Evolutionary conservation across 2,888 invertebrate species (phyloP), one percentile per base, ranked within the genome.

Genomic region (Rhodophaea formosa): DNA sequence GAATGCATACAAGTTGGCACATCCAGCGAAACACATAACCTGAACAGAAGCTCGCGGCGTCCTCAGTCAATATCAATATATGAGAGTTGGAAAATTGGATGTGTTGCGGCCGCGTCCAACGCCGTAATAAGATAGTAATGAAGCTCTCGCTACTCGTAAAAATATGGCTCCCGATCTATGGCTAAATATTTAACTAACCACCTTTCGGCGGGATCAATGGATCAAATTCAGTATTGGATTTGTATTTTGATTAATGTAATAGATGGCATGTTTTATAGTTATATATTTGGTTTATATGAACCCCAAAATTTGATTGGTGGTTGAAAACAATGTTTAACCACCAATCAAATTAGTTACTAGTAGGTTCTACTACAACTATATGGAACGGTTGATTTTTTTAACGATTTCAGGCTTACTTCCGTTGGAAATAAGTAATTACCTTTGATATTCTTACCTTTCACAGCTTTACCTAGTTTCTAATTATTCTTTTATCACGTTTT

Each of bases 1-100:
- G 8, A 32, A 32, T 15, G 15, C 30, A 12, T 15, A 29, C 42
- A 39, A 7, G 15, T 8, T 64, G 69, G 52, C 84, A 60, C 70
- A 77, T 87, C 87, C 64, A 86, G 82, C 61, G 51, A 46, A 51
- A 45, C 56, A 57, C 61, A 74, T 42, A 62, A 75, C 78, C 77
- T 62, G 64, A 72, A 64, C 67, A 64, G 68, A 69, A 74, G 77
- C 81, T 78, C 80, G 80, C 82, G 77, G 82, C 88, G 88, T 88
- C 88, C 85, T 88, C 87, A 90, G 88, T 90, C 91, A 90, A 91
- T 91, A 91, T 90, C 91, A 90, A 91, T 91, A 91, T 90, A 91
- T 89, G 88, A 82, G 85, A 86, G 84, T 86, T 86, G 82, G 86
- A 84, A 90, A 91, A 91, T 91, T 91, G 91, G 91, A 91, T 91